Base-by-base conservation (phyloP, 35 echinoderm and acorn worm species). In the Stichopus chloronotus region DNA sequence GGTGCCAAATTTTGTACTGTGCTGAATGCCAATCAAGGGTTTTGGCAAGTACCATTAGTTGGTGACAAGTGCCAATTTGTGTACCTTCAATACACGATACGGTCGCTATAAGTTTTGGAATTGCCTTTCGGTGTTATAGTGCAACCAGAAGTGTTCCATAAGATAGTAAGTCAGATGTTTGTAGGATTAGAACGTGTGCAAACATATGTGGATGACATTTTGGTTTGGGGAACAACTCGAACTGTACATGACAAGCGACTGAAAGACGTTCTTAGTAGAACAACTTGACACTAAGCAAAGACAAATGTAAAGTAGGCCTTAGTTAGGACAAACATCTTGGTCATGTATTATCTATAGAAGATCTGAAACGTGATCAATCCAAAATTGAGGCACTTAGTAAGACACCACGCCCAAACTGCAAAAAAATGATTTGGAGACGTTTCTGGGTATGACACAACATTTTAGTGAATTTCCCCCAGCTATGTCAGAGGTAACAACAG, bases 131-230 rank as follows among this genome's bases (percentile, higher is more conserved):
- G 79, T 5, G 4, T 93, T 8, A 93, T 71, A 91, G 57, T 56
- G 91, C 94, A 8, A 8, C 63, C 84, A 25, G 94, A 93, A n/a
- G 87, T 95, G 21, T 95, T 95, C 76, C 92, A 93, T 17, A 77
- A 90, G 72, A 16, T n/a, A 56, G 93, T 89, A 68, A 8, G 59
- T 57, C 54, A 96, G 54, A 52, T 96, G 2, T 25, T 93, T 30
- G 95, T 87, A 91, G 78, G 78, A 53, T 4, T 94, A 90, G 76
- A 90, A 9, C 87, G 87, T 2, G 22, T 56, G 7, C 10, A 17
- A 9, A 76, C 53, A 55, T 59, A 80, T 20, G 60, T 90, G 9
- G 93, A 94, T 84, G 87, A 94, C 68, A 61, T 91, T 13, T 58
- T 94, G 3, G 61, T 94, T 5, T 83, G 53, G 79, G 87, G 93